These are phyloP conservation scores for Epizoanthus scotinus DNA, from an alignment of 92 coral and sea anemone species.

Conservation along the genomic window DNA sequence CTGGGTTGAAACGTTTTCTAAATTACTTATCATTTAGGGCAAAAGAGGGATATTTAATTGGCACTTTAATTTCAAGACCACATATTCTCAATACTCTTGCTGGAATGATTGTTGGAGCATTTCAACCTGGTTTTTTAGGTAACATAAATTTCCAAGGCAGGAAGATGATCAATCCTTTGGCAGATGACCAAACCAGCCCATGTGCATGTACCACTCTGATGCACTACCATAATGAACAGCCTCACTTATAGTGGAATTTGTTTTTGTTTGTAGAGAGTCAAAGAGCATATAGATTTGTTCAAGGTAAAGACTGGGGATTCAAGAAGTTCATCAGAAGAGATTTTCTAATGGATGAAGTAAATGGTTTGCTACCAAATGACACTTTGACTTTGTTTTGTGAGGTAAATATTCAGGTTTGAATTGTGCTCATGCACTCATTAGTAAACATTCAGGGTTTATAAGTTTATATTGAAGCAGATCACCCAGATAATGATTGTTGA, in stretches of 20 bases:
- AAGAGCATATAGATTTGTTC: conserved; percentile 98
- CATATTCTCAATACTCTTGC: too few species aligned
- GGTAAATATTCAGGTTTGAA: conserved; percentile 52
- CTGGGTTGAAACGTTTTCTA: too few species aligned
- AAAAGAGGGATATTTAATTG: too few species aligned
- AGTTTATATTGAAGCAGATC: neutral
- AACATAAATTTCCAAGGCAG: too few species aligned
- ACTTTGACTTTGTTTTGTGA: conserved; percentile 97
- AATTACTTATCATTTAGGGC: too few species aligned
- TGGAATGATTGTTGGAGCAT: too few species aligned
- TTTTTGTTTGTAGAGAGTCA: conserved; percentile 82
- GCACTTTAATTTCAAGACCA: too few species aligned
- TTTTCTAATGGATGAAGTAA: conserved; percentile 96
- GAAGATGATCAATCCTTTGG: too few species aligned
- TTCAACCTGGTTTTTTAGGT: too few species aligned
- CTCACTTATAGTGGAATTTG: neutral
- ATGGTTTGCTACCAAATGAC: conserved; percentile 97
- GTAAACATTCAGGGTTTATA: neutral
- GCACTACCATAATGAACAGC: neutral
- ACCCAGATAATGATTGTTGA: neutral
- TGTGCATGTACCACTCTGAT: too few species aligned
- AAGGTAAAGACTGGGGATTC: conserved; percentile 99
- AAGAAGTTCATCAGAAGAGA: conserved; percentile 99
- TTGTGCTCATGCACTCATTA: too few species aligned
- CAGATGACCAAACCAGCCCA: too few species aligned